Evolutionary conservation across 2,797 vertebrate genomes (phyloP).

Genomic region (Valencia hispanica): DNA sequence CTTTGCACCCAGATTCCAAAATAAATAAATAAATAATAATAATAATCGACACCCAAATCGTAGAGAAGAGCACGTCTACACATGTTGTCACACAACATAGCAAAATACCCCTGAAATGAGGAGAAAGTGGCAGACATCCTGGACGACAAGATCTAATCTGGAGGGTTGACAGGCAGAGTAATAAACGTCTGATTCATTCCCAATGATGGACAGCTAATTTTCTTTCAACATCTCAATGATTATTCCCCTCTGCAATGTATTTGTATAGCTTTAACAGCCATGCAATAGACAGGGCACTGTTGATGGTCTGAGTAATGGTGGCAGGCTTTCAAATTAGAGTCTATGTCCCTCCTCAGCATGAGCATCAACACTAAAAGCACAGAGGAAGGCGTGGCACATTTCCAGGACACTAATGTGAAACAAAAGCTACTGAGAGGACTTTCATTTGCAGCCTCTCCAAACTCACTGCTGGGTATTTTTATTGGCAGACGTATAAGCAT

Average conservation of each 20-base stretch:
- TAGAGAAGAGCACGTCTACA: neutral
- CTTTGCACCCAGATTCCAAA: neutral
- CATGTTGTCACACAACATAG: neutral
- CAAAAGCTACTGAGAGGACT: slow-evolving; percentile 38
- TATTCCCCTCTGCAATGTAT: slow-evolving; percentile 44
- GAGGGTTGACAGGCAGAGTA: slow-evolving; percentile 46
- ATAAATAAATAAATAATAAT: neutral
- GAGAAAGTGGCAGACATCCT: slow-evolving; percentile 9
- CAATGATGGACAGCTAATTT: slow-evolving; percentile 62
- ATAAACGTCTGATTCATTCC: slow-evolving; percentile 50
- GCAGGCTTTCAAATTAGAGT: slow-evolving; percentile 59
- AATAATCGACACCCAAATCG: neutral
- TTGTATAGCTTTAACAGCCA: slow-evolving; percentile 58
- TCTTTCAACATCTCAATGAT: slow-evolving; percentile 55
- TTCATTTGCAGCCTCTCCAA: slow-evolving; percentile 45
- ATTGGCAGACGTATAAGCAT: slow-evolving; percentile 49
- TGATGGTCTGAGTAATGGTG: slow-evolving; percentile 62
- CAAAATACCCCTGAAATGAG: slow-evolving; percentile 19
- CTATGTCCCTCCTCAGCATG: slow-evolving; percentile 47
- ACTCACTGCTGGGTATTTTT: slow-evolving; percentile 53
- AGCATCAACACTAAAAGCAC: slow-evolving; percentile 43
- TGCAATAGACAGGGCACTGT: slow-evolving; percentile 44
- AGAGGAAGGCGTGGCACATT: slow-evolving; percentile 21
- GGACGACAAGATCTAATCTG: slow-evolving; percentile 38
- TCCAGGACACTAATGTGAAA: slow-evolving; percentile 11